phyloP scores from a whole-genome alignment of 2,113 vertebrate genomes.

The Aegypius monachus region DNA sequence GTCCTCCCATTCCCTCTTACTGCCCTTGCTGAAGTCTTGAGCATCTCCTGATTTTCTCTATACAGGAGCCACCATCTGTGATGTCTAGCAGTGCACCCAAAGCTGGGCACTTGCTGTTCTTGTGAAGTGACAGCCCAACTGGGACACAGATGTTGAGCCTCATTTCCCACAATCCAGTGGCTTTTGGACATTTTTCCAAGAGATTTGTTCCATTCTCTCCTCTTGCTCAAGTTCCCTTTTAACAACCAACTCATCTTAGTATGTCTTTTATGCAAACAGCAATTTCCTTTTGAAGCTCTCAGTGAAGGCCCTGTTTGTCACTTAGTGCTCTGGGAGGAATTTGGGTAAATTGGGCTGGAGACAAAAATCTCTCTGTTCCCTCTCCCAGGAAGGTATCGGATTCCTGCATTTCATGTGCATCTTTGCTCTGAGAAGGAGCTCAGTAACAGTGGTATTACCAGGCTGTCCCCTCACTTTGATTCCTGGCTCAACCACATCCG shows the following conservation, averaged over 20 bases:
- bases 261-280: background rate
- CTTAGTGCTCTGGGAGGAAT: background rate
- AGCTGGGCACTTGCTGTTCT: background rate
- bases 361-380: background rate
- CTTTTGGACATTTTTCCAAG: background rate
- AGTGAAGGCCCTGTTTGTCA: background rate
- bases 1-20: background rate
- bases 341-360: background rate
- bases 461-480: background rate
- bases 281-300: background rate
- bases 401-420: background rate
- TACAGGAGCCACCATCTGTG: background rate
- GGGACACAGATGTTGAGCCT: conserved; percentile 1
- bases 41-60: background rate
- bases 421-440: background rate
- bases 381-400: background rate
- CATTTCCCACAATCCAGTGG: background rate
- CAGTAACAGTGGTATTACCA: background rate
- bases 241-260: background rate
- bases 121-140: background rate
- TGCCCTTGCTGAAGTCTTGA: background rate
- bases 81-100: background rate
- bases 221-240: background rate
- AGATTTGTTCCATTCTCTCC: background rate
- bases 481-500: background rate